Conservation (phyloP, 2,888 invertebrate species). For the Rhynchonema sp. region DNA sequence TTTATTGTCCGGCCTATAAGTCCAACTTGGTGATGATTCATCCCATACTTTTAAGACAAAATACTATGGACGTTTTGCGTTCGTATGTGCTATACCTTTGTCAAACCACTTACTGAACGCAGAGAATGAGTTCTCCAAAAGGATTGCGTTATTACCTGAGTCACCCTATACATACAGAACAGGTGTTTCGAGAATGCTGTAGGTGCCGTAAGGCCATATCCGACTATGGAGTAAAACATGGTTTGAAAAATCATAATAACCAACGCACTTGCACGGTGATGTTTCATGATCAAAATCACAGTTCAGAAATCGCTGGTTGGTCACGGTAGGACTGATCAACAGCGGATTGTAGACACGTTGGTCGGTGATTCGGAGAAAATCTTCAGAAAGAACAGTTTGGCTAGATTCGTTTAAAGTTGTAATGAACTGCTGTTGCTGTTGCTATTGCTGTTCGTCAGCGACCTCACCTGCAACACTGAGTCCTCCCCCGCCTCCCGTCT, state of each 20-base stretch:
- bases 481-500: not conserved
- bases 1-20: no score
- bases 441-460: not conserved
- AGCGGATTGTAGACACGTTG: not conserved
- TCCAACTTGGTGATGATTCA: no score
- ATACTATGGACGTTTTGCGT: no score
- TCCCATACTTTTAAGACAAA: no score
- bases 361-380: not conserved
- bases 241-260: not conserved
- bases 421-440: not conserved
- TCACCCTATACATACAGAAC: no score
- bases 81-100: no score
- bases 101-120: no score
- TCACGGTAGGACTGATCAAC: not conserved
- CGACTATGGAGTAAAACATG: not conserved
- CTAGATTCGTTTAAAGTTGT: not conserved
- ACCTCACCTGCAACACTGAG: not conserved
- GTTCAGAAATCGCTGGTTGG: not conserved
- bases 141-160: no score
- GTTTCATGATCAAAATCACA: not conserved
- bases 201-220: no score
- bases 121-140: no score
- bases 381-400: not conserved
- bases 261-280: not conserved
- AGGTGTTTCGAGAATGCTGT: no score